Evolutionary conservation across 2,888 invertebrate species (phyloP).

Genomic region (Ceraclea dissimilis): DNA sequence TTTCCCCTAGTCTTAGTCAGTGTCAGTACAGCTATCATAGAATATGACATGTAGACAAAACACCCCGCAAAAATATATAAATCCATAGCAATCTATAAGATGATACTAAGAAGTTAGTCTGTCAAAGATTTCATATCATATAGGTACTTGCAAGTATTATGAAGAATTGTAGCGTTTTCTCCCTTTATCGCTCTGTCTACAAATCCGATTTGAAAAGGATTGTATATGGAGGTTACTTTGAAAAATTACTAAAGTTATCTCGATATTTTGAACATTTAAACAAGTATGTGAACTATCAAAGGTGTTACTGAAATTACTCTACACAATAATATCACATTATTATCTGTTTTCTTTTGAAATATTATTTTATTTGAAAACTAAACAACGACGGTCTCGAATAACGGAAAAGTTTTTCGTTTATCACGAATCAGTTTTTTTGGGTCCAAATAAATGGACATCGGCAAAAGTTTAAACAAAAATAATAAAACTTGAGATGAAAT

Average conservation of each 20-base stretch:
- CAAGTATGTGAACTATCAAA: not conserved
- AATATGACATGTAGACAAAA: not conserved
- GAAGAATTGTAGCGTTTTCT: no score
- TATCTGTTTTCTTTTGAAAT: conserved; percentile 2
- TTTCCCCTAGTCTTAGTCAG: conserved; percentile 21
- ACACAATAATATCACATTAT: no score
- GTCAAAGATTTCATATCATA: no score
- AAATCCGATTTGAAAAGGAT: no score
- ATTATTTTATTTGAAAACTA: conserved; percentile 1
- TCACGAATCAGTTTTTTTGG: not conserved
- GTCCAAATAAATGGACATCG: not conserved
- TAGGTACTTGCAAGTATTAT: no score
- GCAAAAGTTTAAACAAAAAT: not conserved
- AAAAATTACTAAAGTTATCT: conserved; percentile 16
- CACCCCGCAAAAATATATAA: not conserved
- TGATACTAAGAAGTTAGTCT: no score
- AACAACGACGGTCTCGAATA: not conserved
- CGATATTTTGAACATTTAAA: conserved; percentile 3
- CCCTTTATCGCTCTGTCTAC: no score
- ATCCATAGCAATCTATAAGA: not conserved
- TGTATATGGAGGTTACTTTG: conserved; percentile 11
- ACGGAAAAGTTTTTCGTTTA: not conserved
- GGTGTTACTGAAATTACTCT: no score
- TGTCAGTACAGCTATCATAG: conserved; percentile 23
- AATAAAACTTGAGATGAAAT: not conserved